Evolutionary conservation across 2,797 vertebrate genomes (phyloP).

Genomic region (Anableps anableps): DNA sequence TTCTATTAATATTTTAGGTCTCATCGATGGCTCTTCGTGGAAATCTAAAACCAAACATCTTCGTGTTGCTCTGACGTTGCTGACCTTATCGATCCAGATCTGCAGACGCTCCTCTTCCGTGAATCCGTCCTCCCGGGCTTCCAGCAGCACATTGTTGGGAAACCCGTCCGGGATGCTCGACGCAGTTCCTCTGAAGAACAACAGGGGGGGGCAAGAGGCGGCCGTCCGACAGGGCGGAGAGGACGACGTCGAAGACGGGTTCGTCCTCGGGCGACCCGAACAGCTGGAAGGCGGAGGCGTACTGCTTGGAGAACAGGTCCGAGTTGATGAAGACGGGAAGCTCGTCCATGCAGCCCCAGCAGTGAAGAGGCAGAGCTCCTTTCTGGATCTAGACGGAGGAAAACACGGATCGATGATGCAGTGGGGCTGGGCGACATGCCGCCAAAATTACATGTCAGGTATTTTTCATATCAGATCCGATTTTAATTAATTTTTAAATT

Average conservation of each 20-base stretch:
- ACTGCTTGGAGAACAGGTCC: slow-evolving; percentile 61
- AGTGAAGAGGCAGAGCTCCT: slow-evolving; percentile 69
- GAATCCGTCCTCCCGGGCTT: slow-evolving; percentile 79
- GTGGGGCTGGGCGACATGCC: too few relatives aligned
- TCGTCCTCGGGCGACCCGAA: slow-evolving; percentile 67
- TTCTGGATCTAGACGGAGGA: slow-evolving; percentile 54
- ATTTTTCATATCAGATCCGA: too few relatives aligned
- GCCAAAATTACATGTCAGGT: too few relatives aligned
- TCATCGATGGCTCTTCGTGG: too few relatives aligned
- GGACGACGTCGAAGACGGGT: slow-evolving; percentile 83
- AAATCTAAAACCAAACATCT: background rate
- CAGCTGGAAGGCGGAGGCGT: slow-evolving; percentile 78
- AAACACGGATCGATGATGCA: background rate
- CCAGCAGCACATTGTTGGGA: slow-evolving; percentile 83
- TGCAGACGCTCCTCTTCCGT: slow-evolving; percentile 80
- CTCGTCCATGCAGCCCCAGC: slow-evolving; percentile 88
- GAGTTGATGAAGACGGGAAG: slow-evolving; percentile 86
- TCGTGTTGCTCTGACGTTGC: background rate
- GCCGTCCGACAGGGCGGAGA: slow-evolving; percentile 86
- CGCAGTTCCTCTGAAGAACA: slow-evolving; percentile 78
- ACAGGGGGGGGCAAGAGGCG: slow-evolving; percentile 83
- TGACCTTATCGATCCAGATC: slow-evolving; percentile 82
- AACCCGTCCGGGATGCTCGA: slow-evolving; percentile 67
- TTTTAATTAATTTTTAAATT: too few relatives aligned
- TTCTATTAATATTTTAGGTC: background rate